Evolutionary conservation across 2,113 vertebrate species (phyloP), one percentile per base, ranked within the genome.

Genomic region (Triplophysa rosa): DNA sequence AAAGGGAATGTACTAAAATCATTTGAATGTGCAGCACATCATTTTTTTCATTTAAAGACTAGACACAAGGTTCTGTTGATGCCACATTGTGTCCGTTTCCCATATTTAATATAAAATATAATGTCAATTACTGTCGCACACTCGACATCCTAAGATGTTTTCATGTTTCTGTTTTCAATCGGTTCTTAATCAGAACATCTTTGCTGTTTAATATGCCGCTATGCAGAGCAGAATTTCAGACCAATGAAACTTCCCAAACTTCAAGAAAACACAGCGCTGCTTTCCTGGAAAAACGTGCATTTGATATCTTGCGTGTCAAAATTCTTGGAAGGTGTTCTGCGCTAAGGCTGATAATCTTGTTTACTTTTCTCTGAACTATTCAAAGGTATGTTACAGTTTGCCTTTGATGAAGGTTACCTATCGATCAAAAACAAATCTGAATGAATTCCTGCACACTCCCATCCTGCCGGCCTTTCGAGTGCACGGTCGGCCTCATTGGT

Each of bases 401-500:
- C 49, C 33, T 73, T 58, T 58, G 69, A 80, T 56, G 56, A 80
- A n/a, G 23, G 45, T 77, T 37, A 77, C 45, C 49, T 19, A 65
- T 40, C 59, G 79, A 79, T 70, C 19, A 58, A 21, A 23, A 70
- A 73, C 63, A 54, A 47, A 54, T 29, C 29, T 14, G 11, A 72
- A 54, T 59, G 24, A 76, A 47, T 59, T 65, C 79, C 61, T 66
- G 71, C 49, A 72, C 37, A 29, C 21, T 73, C 19, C 67, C 42
- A 40, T 26, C 40, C 21, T 26, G 65, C 54, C 67, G 81, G 49
- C 23, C 29, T 47, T n/a, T 23, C 12, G 40, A 61, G 54, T 56
- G 61, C 45, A 82, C 90, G 92, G 92, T 90, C 94, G 92, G 93
- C 94, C 93, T 94, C 88, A 91, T 89, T 89, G 94, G 94, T 91